These are phyloP conservation scores for Enteromius argenteus DNA, from an alignment of 2,797 vertebrate genomes.

Conservation along the genomic window DNA sequence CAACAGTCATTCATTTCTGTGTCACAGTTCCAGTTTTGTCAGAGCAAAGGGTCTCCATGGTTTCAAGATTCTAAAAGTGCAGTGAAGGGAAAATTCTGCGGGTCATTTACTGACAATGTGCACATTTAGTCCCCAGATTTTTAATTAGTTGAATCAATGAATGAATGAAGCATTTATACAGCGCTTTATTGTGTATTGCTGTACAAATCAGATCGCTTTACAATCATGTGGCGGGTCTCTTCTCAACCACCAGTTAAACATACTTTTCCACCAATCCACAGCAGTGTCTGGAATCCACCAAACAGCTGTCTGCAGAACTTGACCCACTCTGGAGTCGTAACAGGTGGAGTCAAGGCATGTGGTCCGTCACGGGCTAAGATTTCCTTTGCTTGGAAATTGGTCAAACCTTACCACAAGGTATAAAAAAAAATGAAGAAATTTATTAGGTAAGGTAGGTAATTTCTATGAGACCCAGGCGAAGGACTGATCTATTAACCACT, in stretches of 20 bases:
- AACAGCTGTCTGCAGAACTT: slow-evolving; percentile 97
- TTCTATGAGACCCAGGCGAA: too few relatives aligned
- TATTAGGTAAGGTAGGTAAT: too few relatives aligned
- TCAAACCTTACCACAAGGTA: slow-evolving; percentile 81
- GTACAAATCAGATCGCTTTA: too few relatives aligned
- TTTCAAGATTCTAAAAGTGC: slow-evolving; percentile 89
- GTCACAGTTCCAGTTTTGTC: slow-evolving; percentile 92
- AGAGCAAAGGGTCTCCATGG: slow-evolving; percentile 92
- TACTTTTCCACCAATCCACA: slow-evolving; percentile 88
- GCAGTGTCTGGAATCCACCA: slow-evolving; percentile 92
- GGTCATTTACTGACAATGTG: too few relatives aligned
- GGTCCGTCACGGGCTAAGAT: slow-evolving; percentile 91
- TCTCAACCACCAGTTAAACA: too few relatives aligned
- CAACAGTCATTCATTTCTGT: slow-evolving; percentile 93
- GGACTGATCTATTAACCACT: too few relatives aligned
- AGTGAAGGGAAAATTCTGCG: too few relatives aligned
- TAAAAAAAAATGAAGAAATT: background rate
- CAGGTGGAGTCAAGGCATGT: slow-evolving; percentile 92
- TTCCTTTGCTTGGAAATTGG: slow-evolving; percentile 85
- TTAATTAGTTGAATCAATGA: too few relatives aligned
- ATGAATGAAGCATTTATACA: too few relatives aligned
- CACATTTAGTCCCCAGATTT: background rate
- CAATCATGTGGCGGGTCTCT: too few relatives aligned
- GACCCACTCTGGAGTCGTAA: slow-evolving; percentile 95
- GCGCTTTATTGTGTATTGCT: too few relatives aligned